These are phyloP conservation scores for Trachelus iudaicus DNA, from an alignment of 2,888 invertebrate species.

Conservation along the genomic window DNA sequence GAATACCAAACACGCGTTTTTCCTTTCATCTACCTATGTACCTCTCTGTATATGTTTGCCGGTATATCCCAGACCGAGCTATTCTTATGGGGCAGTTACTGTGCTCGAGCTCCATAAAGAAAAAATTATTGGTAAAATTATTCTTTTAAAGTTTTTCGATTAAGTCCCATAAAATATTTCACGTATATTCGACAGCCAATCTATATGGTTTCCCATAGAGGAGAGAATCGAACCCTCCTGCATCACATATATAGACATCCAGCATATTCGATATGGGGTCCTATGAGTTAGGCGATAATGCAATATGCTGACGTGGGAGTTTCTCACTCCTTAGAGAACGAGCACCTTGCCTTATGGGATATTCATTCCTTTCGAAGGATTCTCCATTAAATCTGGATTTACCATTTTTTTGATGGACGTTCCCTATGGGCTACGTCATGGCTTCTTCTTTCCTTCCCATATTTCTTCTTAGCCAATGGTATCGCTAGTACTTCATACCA, in stretches of 20 bases:
- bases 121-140: background rate
- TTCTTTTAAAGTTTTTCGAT: background rate
- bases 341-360: background rate
- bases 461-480: background rate
- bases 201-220: background rate
- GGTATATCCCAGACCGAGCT: background rate
- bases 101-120: background rate
- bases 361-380: conserved; percentile 18
- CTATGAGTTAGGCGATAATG: conserved; percentile 56
- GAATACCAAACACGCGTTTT: background rate
- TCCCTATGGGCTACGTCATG: conserved; percentile 12
- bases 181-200: background rate
- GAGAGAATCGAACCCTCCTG: background rate
- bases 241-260: background rate
- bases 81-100: background rate
- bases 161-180: background rate
- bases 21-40: background rate
- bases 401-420: conserved; percentile 26
- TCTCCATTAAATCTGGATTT: conserved; percentile 56
- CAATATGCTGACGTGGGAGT: conserved; percentile 56
- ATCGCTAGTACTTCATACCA: background rate
- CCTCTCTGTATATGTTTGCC: background rate
- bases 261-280: conserved; percentile 55
- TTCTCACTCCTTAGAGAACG: background rate
- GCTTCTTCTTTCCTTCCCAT: background rate